Percentiles rank a stretch among this genome's conserved stretches.
Conservation (phyloP, 2,797 vertebrate species). For the Alfaro cultratus region DNA sequence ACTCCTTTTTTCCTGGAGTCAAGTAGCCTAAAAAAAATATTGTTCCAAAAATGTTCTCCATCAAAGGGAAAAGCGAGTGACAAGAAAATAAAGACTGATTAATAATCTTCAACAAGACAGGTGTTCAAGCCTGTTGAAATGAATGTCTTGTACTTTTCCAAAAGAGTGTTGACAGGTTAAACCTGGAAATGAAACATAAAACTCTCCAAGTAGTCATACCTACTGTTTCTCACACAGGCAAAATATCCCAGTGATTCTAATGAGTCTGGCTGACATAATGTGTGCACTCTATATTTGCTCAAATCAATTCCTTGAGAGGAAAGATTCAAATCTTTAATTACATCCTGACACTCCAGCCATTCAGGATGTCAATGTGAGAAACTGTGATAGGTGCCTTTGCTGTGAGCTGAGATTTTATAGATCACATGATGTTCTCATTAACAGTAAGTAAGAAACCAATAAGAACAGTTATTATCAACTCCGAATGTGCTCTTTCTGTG, state of each 20-base stretch:
- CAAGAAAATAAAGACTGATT: slow-evolving; percentile 47
- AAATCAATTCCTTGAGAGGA: background rate
- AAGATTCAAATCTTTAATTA: background rate
- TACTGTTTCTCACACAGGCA: background rate
- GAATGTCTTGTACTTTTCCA: slow-evolving; percentile 43
- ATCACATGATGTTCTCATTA: background rate
- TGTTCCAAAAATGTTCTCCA: slow-evolving; percentile 22
- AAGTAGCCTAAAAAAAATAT: slow-evolving; percentile 29
- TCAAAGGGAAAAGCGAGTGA: slow-evolving; percentile 7
- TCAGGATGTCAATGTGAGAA: background rate
- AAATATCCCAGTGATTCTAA: background rate
- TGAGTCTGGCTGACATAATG: background rate
- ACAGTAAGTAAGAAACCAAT: no score
- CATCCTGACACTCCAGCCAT: background rate
- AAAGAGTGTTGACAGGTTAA: background rate
- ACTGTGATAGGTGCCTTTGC: background rate
- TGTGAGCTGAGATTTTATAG: background rate
- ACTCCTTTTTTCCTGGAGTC: slow-evolving; percentile 7
- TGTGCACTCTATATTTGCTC: background rate
- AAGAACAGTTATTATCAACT: background rate
- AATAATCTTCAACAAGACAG: slow-evolving; percentile 22
- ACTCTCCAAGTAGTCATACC: slow-evolving; percentile 6
- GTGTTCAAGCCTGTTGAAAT: background rate
- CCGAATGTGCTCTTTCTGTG: background rate
- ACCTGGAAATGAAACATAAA: background rate